Percentiles rank a stretch among this genome's conserved stretches.
Evolutionary conservation across 2,888 invertebrate genomes (phyloP).

Genomic region (Himalopsyche tibetana): DNA sequence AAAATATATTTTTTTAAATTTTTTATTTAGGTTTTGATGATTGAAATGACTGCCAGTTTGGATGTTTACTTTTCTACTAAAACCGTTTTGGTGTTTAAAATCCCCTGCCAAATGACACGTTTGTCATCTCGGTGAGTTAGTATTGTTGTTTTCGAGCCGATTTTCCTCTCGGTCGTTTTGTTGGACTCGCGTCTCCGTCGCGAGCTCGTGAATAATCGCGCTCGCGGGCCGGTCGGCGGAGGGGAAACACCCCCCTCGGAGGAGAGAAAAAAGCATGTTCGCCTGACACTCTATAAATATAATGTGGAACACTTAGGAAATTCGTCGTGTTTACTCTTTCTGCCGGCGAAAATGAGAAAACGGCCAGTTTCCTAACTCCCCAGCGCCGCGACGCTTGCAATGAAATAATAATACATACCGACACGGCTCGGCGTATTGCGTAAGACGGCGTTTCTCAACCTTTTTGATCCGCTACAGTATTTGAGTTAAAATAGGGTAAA

Average conservation of each 20-base stretch:
- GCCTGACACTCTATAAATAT: conserved; percentile 29
- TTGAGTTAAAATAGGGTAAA: too few relatives aligned
- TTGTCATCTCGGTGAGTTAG: conserved; percentile 29
- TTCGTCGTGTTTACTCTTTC: conserved; percentile 20
- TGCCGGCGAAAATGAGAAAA: conserved; percentile 22
- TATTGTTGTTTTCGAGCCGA: not conserved
- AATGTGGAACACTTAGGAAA: conserved; percentile 43
- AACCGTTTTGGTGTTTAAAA: conserved; percentile 24
- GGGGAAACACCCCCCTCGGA: not conserved
- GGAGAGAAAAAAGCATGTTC: conserved; percentile 16
- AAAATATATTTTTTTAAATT: too few relatives aligned
- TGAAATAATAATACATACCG: conserved; percentile 17
- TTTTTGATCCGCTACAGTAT: too few relatives aligned
- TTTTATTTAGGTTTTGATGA: too few relatives aligned
- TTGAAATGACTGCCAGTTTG: not conserved
- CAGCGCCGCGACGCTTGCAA: conserved; percentile 12
- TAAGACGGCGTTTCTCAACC: not conserved
- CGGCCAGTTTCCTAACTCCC: conserved; percentile 2
- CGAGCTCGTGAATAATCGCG: not conserved
- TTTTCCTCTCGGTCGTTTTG: too few relatives aligned
- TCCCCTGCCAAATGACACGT: conserved; percentile 3
- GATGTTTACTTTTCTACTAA: not conserved
- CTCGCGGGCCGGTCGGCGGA: not conserved
- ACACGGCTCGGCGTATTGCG: conserved; percentile 3
- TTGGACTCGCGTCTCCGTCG: too few relatives aligned